These are phyloP conservation scores for Aphodius sticticus DNA, from an alignment of 2,888 invertebrate genomes.

Conservation along the genomic window DNA sequence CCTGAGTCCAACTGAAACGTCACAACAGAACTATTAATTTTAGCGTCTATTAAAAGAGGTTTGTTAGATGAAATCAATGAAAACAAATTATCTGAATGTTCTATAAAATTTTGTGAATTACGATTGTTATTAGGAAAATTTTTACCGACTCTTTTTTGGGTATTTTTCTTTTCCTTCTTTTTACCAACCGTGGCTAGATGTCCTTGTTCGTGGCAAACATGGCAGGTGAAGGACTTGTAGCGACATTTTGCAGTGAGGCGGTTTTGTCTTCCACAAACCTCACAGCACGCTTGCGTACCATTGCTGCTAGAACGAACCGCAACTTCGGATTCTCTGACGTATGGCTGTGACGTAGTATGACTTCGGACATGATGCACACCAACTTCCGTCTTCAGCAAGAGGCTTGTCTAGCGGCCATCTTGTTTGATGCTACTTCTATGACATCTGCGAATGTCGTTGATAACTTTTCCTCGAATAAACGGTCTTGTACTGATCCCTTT, in stretches of 20 bases:
- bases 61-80: background rate
- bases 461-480: background rate
- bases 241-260: background rate
- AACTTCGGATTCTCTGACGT: background rate
- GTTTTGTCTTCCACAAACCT: background rate
- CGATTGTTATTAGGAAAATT: background rate
- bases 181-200: background rate
- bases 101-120: background rate
- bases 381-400: background rate
- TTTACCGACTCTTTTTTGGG: background rate
- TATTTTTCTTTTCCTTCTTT: background rate
- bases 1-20: background rate
- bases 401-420: background rate
- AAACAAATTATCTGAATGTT: background rate
- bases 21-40: background rate
- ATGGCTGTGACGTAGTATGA: background rate
- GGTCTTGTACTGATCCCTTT: background rate
- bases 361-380: background rate
- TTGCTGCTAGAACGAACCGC: background rate
- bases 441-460: background rate
- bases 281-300: background rate
- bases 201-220: background rate
- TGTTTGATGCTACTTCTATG: background rate
- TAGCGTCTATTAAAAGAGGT: background rate
- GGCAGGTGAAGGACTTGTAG: background rate